Evolutionary conservation across 2,888 invertebrate species (phyloP), one percentile per base, ranked within the genome.

Genomic region (Cheilosia grossa): DNA sequence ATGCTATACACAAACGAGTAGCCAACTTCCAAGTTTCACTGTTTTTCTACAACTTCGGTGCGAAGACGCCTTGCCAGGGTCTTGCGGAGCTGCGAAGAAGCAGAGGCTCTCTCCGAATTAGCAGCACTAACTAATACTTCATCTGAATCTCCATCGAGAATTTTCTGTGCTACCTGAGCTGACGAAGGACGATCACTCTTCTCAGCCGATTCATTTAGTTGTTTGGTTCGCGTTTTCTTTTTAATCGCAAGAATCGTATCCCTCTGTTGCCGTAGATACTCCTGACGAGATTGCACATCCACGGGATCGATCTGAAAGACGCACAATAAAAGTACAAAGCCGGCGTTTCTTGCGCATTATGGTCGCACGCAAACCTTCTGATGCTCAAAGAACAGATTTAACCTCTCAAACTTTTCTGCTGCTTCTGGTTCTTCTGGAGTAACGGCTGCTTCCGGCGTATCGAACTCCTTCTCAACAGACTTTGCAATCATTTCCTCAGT

Each of bases 231-330:
- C 24, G 96, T 97, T 90, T 96, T 95, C 89, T 96, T 97, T 92
- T 98, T 99, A 89, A 98, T 93, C 21, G 96, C 96, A 53, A 98
- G 93, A 67, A 99, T 93, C 90, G 98, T 97, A 91, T 98, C 98
- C 27, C 98, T 94, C 90, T 98, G 98, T 81, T 96, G 95, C 69
- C 96, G 95, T 74, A 99, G 93, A 91, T 98, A 98, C 87, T 96
- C 95, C 89, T 97, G 97, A 0, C 98, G 94, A 74, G 94, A 94
- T 82, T 94, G 94, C 58, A 98, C 92, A 88, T 98, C 97, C 75
- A 93, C 93, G 24, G 93, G 92, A 88, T 93, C 92, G 44, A 94
- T 90, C 92, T 93, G 79, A 73, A 88, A 88, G 75, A 56, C 44
- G 30, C 24, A n/a, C 37, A 54, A 40, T 44, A 21, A 4, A n/a